Percentiles rank a stretch among this genome's conserved stretches.
Conservation (phyloP, 2,888 invertebrate genomes). For the Pristionchus mayeri region DNA sequence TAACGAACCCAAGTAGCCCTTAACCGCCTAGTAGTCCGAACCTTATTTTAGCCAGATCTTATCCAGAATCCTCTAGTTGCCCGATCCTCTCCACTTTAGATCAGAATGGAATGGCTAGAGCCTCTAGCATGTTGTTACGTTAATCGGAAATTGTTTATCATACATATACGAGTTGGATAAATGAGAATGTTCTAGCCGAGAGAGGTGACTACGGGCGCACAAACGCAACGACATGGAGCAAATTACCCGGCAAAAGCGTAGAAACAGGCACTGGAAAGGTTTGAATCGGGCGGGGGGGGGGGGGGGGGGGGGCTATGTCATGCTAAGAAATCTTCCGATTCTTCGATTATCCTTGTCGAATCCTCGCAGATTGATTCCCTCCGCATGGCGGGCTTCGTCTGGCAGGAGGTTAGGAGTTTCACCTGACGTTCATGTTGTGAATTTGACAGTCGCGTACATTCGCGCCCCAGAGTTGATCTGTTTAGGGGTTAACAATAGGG, state of each 20-base stretch:
- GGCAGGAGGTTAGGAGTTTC: conserved; percentile 36
- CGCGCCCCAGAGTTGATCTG: no score
- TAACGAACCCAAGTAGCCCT: conserved; percentile 16
- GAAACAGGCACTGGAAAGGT: neutral
- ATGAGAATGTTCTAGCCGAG: conserved; percentile 33
- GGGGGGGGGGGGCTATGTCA: neutral
- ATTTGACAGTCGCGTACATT: no score
- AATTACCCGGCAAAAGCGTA: neutral
- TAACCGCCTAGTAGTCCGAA: neutral
- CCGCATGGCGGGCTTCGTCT: conserved; percentile 22
- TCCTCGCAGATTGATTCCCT: conserved; percentile 49
- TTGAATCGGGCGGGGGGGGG: neutral
- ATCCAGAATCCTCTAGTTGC: no score
- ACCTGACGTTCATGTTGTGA: no score
- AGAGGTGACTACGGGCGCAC: no score
- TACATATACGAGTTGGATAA: conserved; percentile 5
- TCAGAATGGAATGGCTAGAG: neutral
- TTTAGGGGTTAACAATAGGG: no score
- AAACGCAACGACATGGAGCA: conserved; percentile 20
- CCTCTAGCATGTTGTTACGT: no score
- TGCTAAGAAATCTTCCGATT: conserved; percentile 49
- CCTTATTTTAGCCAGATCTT: no score
- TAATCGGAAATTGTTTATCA: neutral
- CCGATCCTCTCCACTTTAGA: no score
- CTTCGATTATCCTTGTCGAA: conserved; percentile 39